Evolutionary conservation across 2,888 invertebrate genomes (phyloP).

Genomic region (Eilema depressum): DNA sequence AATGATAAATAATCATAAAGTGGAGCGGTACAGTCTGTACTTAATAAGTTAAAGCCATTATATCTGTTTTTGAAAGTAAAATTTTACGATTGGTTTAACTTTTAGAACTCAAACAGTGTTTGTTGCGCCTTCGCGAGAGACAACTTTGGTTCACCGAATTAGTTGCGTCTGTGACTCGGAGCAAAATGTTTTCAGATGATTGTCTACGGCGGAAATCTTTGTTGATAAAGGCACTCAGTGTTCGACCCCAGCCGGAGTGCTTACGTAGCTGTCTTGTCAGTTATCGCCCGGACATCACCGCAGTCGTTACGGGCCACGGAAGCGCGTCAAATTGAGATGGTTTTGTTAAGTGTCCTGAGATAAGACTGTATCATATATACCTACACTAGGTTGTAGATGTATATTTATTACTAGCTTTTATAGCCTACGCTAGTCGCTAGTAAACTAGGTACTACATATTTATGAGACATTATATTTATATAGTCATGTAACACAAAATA

Average conservation of each 20-base stretch:
- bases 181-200: constrained; percentile 7
- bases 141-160: neutral
- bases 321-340: constrained; percentile 8
- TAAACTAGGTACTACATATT: neutral
- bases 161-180: neutral
- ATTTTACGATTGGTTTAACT: neutral
- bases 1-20: neutral
- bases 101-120: no score
- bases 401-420: neutral
- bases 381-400: neutral
- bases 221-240: constrained; percentile 14
- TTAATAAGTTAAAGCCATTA: neutral
- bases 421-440: neutral
- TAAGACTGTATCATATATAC: neutral
- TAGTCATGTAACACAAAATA: neutral
- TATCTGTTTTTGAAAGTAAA: neutral
- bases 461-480: neutral
- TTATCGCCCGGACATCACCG: neutral
- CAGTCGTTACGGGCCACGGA: neutral
- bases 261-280: constrained; percentile 2
- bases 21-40: neutral
- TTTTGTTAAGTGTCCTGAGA: constrained; percentile 3
- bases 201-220: constrained; percentile 2
- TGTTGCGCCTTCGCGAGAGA: neutral
- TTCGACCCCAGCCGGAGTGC: constrained; percentile 9